Conservation (phyloP, 2,797 vertebrate species). For the Sebastolobus altivelis region DNA sequence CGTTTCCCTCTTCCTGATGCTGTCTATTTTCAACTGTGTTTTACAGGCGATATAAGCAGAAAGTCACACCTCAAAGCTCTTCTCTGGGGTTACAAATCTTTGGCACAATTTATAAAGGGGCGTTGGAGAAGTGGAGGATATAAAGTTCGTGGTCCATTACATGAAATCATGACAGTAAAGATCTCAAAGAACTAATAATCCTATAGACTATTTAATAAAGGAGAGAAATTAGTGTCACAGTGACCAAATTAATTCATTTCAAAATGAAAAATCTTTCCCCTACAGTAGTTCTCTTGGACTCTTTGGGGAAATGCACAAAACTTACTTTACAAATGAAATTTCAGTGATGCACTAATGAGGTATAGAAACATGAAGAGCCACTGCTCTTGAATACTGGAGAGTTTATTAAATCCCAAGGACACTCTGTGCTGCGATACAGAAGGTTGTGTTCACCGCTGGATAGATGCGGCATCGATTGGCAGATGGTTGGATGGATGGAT, state of each 20-base stretch:
- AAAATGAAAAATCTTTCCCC: neutral
- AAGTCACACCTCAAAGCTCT: neutral
- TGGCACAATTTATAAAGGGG: neutral
- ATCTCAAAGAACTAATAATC: constrained; percentile 4
- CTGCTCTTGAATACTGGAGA: neutral
- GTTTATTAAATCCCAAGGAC: constrained; percentile 38
- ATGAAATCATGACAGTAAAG: constrained; percentile 13
- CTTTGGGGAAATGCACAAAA: neutral
- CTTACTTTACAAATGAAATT: neutral
- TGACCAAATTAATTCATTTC: neutral
- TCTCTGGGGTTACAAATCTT: neutral
- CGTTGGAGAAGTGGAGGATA: neutral
- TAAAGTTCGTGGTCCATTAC: neutral
- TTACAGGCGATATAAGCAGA: neutral
- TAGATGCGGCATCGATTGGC: constrained; percentile 30
- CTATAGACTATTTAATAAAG: neutral
- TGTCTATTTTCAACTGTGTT: neutral
- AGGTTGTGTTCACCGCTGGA: constrained; percentile 29
- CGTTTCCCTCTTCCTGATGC: too few species aligned
- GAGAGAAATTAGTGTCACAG: neutral
- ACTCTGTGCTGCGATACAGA: constrained; percentile 3
- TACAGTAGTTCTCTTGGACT: neutral
- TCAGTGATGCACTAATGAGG: constrained; percentile 10
- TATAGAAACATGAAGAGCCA: neutral
- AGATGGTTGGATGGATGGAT: constrained; percentile 45